Conservation (phyloP, 2,797 vertebrate genomes). For the Rhadinocentrus ornatus region DNA sequence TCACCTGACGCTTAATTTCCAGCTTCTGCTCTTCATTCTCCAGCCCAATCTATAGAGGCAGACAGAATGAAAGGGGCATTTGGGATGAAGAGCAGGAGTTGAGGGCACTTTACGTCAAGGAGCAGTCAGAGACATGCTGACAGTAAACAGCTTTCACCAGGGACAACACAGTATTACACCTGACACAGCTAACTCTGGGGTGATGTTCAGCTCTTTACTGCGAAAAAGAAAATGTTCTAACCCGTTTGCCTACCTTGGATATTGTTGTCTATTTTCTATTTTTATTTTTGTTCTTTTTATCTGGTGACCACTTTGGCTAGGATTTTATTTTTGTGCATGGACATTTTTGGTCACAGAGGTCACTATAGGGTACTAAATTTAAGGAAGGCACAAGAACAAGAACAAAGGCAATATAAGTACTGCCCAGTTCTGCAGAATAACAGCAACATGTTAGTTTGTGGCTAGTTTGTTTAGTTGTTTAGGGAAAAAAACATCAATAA, state of each 20-base stretch:
- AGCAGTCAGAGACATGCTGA: constrained; percentile 13
- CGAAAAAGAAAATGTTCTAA: too few relatives aligned
- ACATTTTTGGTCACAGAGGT: too few relatives aligned
- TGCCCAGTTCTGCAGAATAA: neutral
- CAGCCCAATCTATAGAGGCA: constrained; percentile 86
- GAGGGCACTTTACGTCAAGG: neutral
- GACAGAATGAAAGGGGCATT: neutral
- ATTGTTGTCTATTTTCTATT: neutral
- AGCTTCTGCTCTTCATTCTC: constrained; percentile 95
- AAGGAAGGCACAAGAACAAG: too few relatives aligned
- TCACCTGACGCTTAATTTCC: constrained; percentile 93
- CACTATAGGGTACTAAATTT: too few relatives aligned
- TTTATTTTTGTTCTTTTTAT: neutral
- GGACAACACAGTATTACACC: constrained; percentile 16
- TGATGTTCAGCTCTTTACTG: neutral
- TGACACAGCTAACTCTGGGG: neutral
- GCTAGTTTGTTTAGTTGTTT: too few relatives aligned
- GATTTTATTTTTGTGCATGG: too few relatives aligned
- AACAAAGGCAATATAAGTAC: too few relatives aligned
- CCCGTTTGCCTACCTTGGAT: too few relatives aligned
- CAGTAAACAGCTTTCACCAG: constrained; percentile 4
- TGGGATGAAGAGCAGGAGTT: constrained; percentile 8
- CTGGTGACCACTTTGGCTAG: neutral
- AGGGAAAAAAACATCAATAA: neutral
- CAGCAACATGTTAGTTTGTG: neutral